Evolutionary conservation across 1,140 invertebrate genomes (phyloP).

Genomic region (Theocolax elegans): DNA sequence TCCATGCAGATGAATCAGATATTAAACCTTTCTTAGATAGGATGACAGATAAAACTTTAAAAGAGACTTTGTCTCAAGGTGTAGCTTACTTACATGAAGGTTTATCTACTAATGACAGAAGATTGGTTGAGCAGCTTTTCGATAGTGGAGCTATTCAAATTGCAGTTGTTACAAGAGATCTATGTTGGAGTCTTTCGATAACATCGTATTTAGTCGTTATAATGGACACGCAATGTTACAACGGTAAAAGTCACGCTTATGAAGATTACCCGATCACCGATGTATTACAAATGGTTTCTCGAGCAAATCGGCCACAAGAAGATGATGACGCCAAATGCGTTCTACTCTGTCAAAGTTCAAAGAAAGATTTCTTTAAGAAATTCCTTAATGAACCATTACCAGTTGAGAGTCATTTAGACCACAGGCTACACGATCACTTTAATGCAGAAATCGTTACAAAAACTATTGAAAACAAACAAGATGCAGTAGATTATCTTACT

Average conservation of each 20-base stretch:
- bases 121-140: conserved; percentile 93
- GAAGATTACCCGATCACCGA: conserved; percentile 98
- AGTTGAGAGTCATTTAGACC: conserved; percentile 97
- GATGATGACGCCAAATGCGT: conserved; percentile 97
- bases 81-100: conserved; percentile 99
- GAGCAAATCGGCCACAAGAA: conserved; percentile 87
- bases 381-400: conserved; percentile 97
- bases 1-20: conserved; percentile 88
- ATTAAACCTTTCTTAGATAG: conserved; percentile 89
- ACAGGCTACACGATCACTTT: conserved; percentile 98
- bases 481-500: conserved; percentile 98
- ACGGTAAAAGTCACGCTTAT: conserved; percentile 92
- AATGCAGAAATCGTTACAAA: conserved; percentile 99
- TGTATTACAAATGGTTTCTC: conserved; percentile 97
- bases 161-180: conserved; percentile 88
- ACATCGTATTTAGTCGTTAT: conserved; percentile 93
- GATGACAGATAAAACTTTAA: conserved; percentile 88
- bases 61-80: conserved; percentile 89
- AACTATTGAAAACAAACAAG: conserved; percentile 99
- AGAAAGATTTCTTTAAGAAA: conserved; percentile 99
- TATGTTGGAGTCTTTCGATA: conserved; percentile 93
- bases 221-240: conserved; percentile 97
- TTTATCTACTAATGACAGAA: conserved; percentile 82
- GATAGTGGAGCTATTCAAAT: conserved; percentile 94
- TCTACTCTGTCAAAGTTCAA: conserved; percentile 95